Base-by-base conservation (phyloP, 2,797 vertebrate species). In the Ctenochaetus hawaiiensis region DNA sequence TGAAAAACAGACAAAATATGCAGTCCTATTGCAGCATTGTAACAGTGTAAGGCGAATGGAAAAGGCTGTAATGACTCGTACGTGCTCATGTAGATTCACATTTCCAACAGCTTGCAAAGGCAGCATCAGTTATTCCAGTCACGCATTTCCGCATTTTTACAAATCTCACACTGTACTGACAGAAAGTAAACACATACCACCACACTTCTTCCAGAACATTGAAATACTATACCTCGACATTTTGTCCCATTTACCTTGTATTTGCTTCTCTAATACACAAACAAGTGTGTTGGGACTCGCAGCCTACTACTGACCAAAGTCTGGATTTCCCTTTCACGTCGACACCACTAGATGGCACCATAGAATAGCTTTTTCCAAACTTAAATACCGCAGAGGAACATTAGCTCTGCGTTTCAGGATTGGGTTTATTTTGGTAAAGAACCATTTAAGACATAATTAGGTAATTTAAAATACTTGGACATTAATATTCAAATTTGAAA, bases 291-390 rank as follows among this genome's bases (percentile, higher is more conserved):
- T 62, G 59, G 30, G 16, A 4, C 16, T 56, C 17, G 18, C 48
- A 4, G 43, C 6, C 2, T 63, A 60, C 43, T 53, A 30, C 23
- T 52, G 57, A 57, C 60, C 12, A 1, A 20, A 22, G 1, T 44
- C 8, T 22, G 11, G 37, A n/a, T 7, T 6, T 9, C n/a, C 7
- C 34, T 41, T 57, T 16, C 8, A 16, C 0, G 0, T 4, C 13
- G 11, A 17, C 5, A 0, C 72, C 91, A 62, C 72, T n/a, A 83
- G 86, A 72, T 83, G 90, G 73, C 64, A 79, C 57, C 59, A 39
- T n/a, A 51, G 45, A 75, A 71, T 1, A 74, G 61, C 7, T 3
- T 65, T 52, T 67, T 26, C 12, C 4, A 18, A 18, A 17, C 0
- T 14, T 20, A 52, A 30, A 4, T 5, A 0, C 22, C 4, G 23